These are phyloP conservation scores for Colaptes auratus DNA, from an alignment of 2,113 vertebrate genomes.

Conservation along the genomic window DNA sequence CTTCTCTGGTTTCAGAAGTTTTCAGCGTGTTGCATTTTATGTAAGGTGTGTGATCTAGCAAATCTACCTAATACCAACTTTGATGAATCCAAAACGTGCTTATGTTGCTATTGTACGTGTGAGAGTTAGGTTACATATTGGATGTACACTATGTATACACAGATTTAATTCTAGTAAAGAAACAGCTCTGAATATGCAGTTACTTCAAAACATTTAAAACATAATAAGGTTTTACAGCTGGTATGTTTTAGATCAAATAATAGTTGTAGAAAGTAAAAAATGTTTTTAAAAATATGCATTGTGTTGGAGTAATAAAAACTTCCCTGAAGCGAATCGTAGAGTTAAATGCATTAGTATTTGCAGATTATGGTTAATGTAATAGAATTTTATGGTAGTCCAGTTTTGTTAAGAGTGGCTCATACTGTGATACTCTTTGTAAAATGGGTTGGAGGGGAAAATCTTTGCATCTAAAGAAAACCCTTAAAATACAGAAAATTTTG, in stretches of 20 bases:
- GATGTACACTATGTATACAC: neutral
- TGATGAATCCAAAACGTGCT: neutral
- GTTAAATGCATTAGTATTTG: neutral
- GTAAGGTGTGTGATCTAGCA: neutral
- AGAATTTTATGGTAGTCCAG: neutral
- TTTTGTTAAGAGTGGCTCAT: neutral
- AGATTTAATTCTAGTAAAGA: neutral
- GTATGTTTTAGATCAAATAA: neutral
- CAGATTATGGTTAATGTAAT: neutral
- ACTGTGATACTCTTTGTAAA: neutral
- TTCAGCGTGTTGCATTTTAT: neutral
- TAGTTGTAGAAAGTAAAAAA: neutral
- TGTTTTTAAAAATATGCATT: neutral
- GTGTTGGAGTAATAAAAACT: neutral
- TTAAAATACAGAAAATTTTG: neutral
- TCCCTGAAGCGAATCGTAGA: neutral
- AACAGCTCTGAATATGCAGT: neutral
- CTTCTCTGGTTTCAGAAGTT: neutral
- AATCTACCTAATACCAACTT: neutral
- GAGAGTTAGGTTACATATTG: neutral
- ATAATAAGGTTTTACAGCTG: neutral
- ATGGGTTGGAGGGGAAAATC: neutral
- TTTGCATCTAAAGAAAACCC: neutral
- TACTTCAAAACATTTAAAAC: neutral
- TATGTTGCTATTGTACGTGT: neutral